These are phyloP conservation scores for Psilopsiagon aymara DNA, from an alignment of 2,113 vertebrate species.

Conservation along the genomic window DNA sequence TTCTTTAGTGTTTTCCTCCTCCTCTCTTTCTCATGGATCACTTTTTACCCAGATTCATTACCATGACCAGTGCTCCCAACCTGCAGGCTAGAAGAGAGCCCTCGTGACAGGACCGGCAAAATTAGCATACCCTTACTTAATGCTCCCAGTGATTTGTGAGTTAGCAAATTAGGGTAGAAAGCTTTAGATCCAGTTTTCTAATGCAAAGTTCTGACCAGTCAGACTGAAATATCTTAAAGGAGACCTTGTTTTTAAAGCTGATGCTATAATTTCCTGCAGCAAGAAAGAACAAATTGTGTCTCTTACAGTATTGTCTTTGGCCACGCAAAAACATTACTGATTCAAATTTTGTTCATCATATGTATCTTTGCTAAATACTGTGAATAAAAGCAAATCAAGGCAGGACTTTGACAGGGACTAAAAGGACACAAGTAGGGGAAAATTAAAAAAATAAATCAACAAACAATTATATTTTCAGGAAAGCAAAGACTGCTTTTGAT, in stretches of 20 bases:
- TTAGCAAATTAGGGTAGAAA: slow-evolving; percentile 30
- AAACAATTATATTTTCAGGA: neutral
- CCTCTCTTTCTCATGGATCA: slow-evolving; percentile 33
- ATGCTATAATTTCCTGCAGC: neutral
- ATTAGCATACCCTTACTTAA: slow-evolving; percentile 31
- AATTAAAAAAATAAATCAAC: neutral
- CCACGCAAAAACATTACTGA: neutral
- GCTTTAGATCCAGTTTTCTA: neutral
- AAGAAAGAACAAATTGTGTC: neutral
- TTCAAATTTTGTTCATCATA: neutral
- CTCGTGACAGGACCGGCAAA: neutral
- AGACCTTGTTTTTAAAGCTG: neutral
- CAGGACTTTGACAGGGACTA: neutral
- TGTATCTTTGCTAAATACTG: neutral
- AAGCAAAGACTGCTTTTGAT: neutral
- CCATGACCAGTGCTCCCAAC: slow-evolving; percentile 30
- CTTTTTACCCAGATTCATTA: slow-evolving; percentile 55
- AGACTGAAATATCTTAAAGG: neutral
- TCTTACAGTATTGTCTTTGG: neutral
- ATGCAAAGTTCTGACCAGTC: neutral
- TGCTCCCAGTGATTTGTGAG: neutral
- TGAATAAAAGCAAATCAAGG: neutral
- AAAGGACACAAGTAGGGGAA: neutral
- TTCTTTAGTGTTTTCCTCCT: slow-evolving; percentile 29
- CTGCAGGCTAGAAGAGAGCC: neutral